Evolutionary conservation across 2,797 vertebrate species (phyloP).

Genomic region (Aeoliscus strigatus): DNA sequence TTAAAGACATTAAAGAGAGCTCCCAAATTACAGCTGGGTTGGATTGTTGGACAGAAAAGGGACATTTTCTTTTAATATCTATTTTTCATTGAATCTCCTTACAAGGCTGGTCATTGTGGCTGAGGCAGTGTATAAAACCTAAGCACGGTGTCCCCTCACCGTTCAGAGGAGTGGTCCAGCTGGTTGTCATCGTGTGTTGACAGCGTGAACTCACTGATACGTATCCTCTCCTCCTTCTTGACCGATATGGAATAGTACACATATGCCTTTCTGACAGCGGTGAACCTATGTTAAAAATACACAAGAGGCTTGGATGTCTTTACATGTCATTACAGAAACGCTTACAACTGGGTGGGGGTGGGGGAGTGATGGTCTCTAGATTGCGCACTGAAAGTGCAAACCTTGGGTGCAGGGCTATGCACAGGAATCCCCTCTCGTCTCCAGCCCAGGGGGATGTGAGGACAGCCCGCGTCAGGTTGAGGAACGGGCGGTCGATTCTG

Average conservation of each 20-base stretch:
- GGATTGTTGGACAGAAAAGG: no score
- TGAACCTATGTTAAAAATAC: constrained; percentile 45
- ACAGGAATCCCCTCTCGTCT: constrained; percentile 82
- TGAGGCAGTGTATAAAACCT: no score
- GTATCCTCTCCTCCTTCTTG: constrained; percentile 76
- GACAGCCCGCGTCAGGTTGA: constrained; percentile 78
- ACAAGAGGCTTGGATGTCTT: no score
- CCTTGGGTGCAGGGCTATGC: constrained; percentile 77
- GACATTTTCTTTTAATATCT: not conserved
- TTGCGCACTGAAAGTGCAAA: constrained; percentile 33
- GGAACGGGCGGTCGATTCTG: constrained; percentile 77
- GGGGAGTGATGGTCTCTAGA: no score
- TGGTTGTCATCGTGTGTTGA: constrained; percentile 73
- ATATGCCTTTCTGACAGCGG: constrained; percentile 73
- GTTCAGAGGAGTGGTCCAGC: constrained; percentile 79
- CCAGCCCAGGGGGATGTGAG: constrained; percentile 80
- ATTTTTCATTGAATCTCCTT: no score
- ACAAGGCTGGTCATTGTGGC: no score
- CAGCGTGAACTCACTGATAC: constrained; percentile 80
- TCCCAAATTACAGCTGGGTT: no score
- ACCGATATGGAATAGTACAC: constrained; percentile 81
- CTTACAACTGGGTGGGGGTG: no score
- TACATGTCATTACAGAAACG: no score
- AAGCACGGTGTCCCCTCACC: constrained; percentile 47
- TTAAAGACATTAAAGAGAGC: no score